Base-by-base conservation (phyloP, 2,113 vertebrate species). In the Buteo buteo region DNA sequence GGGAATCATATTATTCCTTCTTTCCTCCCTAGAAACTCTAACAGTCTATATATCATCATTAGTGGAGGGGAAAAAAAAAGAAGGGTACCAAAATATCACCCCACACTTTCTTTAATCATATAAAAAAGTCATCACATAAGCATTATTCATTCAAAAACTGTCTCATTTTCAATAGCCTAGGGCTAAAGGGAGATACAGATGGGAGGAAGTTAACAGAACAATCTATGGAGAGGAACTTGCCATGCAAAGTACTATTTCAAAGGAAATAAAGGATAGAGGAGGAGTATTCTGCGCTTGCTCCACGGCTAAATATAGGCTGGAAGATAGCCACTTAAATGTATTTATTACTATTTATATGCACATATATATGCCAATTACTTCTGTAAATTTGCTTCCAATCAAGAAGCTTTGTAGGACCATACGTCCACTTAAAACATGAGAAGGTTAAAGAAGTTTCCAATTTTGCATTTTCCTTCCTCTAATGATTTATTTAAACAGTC, bases 121-220 rank as follows among this genome's bases (percentile, higher is more conserved):
- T 74, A 55, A 95, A 93, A 61, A 86, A 95, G 92, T 76, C 74
- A 96, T 97, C 96, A 86, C 59, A 92, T 83, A 70, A 78, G 90
- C 95, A 96, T 97, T 96, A 95, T 71, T 96, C 94, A 96, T 95
- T 94, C 90, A 94, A 88, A 96, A 93, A 92, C 79, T 86, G 86
- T 93, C 92, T 96, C 87, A 90, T 96, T 96, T 94, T 86, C 74
- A 88, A 88, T 72, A 88, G 95, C 96, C 95, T 81, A 17, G 10
- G 88, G 95, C 94, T 92, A 96, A 88, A 88, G 74, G 50, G 82
- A 95, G 72, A 94, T 81, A 90, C 59, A 90, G 90, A 94, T 81
- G 67, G 93, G 45, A 96, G 87, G 93, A 96, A 96, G 86, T 94
- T 94, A 93, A 73, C 76, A 59, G 94, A 92, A 88, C 82, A 86